These are phyloP conservation scores for Gymnarchus niloticus DNA, from an alignment of 2,113 vertebrate species.

Conservation along the genomic window DNA sequence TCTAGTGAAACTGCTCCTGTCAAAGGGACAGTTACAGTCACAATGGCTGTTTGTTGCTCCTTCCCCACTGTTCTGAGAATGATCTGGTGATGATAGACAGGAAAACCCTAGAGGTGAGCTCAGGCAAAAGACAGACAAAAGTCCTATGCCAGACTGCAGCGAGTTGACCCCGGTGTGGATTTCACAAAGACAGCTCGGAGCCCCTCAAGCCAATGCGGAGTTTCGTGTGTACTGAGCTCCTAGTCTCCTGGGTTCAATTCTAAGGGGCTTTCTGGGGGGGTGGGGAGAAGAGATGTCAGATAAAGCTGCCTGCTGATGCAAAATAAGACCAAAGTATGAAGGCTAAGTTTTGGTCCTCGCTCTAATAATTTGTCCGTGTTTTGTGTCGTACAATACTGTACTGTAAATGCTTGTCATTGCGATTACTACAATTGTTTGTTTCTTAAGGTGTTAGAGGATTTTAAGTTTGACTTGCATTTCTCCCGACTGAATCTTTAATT, in stretches of 20 bases:
- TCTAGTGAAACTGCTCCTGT: not conserved
- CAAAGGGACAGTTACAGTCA: not conserved
- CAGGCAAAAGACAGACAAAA: not conserved
- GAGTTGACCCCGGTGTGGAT: not conserved
- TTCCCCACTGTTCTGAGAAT: not conserved
- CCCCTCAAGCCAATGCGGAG: constrained; percentile 8
- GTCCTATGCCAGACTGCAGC: not conserved
- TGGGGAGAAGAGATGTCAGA: not conserved
- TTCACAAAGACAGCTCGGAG: not conserved
- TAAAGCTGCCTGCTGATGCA: not conserved
- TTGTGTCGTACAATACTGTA: no score
- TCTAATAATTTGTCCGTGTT: not conserved
- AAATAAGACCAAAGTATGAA: not conserved
- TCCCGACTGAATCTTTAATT: not conserved
- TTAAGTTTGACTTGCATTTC: not conserved
- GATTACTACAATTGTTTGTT: not conserved
- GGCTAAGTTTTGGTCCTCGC: not conserved
- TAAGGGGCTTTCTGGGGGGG: not conserved
- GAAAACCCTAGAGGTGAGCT: not conserved
- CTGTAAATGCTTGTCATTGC: not conserved
- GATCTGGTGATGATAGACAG: not conserved
- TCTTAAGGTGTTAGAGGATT: not conserved
- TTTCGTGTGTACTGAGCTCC: constrained; percentile 3
- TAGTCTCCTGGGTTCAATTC: not conserved
- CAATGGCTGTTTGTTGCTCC: not conserved